These are phyloP conservation scores for Siniperca scherzeri DNA, from an alignment of 2,797 vertebrate genomes.

Conservation along the genomic window DNA sequence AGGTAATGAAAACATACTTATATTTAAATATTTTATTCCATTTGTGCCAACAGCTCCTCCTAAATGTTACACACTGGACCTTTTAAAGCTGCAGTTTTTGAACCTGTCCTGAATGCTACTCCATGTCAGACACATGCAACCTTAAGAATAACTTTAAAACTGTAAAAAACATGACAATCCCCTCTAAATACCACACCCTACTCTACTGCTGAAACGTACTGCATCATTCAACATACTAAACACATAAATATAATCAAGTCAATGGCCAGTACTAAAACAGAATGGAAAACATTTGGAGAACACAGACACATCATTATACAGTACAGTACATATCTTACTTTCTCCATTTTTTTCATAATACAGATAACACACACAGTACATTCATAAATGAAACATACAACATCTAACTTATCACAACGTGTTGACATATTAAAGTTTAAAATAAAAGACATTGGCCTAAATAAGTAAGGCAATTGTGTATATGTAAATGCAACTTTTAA, in stretches of 20 bases:
- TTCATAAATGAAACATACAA: conserved; percentile 59
- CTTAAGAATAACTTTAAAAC: conserved; percentile 46
- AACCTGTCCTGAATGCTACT: conserved; percentile 62
- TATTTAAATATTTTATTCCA: too few relatives aligned
- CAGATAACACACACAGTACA: conserved; percentile 54
- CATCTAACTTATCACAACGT: conserved; percentile 49
- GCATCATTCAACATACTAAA: conserved; percentile 40
- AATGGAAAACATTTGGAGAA: conserved; percentile 46
- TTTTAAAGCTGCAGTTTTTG: conserved; percentile 27
- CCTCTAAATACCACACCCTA: conserved; percentile 15
- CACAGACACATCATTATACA: conserved; percentile 66
- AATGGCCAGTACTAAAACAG: conserved; percentile 30
- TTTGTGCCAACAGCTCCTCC: too few relatives aligned
- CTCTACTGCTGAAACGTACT: conserved; percentile 24
- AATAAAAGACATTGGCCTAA: conserved; percentile 33
- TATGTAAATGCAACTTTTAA: conserved; percentile 34
- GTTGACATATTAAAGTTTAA: conserved; percentile 40
- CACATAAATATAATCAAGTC: conserved; percentile 52
- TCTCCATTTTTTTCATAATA: conserved; percentile 39
- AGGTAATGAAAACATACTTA: too few relatives aligned
- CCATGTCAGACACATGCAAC: conserved; percentile 69
- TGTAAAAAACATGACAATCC: conserved; percentile 22
- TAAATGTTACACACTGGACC: too few relatives aligned
- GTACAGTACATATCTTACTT: conserved; percentile 53
- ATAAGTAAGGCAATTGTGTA: conserved; percentile 48